Conservation (phyloP, 2,888 invertebrate species). For the Bellardia bayeri region DNA sequence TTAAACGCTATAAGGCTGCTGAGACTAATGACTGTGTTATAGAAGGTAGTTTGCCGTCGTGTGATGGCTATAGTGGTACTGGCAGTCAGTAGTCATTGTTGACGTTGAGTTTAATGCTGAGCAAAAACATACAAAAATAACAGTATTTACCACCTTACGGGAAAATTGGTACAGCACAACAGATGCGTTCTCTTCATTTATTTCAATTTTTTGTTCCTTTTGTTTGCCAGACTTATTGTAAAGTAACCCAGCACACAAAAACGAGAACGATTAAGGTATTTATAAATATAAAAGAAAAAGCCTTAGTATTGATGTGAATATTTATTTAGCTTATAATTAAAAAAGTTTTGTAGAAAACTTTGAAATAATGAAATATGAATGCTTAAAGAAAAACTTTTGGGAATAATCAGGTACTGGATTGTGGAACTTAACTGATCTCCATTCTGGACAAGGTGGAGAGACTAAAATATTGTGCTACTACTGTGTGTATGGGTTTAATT, state of each 20-base stretch:
- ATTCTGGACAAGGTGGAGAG: no score
- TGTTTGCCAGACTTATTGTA: conserved; percentile 7
- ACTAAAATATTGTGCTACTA: no score
- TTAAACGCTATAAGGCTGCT: conserved; percentile 45
- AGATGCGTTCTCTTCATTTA: conserved; percentile 69
- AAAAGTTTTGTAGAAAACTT: no score
- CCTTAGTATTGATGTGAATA: no score
- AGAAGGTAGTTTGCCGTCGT: conserved; percentile 18
- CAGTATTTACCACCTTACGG: conserved; percentile 70
- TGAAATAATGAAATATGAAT: no score
- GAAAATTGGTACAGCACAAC: conserved; percentile 68
- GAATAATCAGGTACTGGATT: no score
- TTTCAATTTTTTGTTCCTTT: conserved; percentile 38
- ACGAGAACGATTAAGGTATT: background rate
- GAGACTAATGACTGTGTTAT: conserved; percentile 40
- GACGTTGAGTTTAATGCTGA: conserved; percentile 47
- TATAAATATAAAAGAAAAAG: no score
- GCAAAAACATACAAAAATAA: conserved; percentile 47
- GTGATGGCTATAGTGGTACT: conserved; percentile 27
- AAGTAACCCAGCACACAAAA: conserved; percentile 4
- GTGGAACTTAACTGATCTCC: no score
- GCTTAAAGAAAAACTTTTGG: no score
- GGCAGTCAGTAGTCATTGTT: conserved; percentile 42
- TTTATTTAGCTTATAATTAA: no score
- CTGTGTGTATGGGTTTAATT: no score